Base-by-base conservation (phyloP, 2,113 vertebrate genomes). In the Oncorhynchus tshawytscha region DNA sequence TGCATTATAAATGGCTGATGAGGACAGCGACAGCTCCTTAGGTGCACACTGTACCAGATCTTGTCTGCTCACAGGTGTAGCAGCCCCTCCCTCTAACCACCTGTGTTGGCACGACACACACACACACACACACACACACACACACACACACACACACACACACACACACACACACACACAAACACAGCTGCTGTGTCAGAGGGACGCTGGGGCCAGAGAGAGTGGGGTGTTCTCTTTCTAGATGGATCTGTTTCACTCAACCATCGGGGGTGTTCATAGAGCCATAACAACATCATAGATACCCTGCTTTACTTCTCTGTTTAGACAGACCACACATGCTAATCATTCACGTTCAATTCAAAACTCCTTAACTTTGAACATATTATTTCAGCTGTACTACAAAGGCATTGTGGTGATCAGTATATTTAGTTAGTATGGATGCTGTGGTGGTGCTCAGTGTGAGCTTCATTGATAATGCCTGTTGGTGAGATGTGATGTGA, bases 101-200 rank as follows among this genome's bases (percentile, higher is more conserved):
- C 83, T 85, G 84, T 84, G 18, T 64, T 48, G 51, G 84, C 84
- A 24, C 24, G 49, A 45, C 39, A 12, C 39, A 45, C 39, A 45
- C 0, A 45, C 39, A 11, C 39, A 45, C 39, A 45, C 0, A 45
- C 39, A 45, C 39, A 12, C 39, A 45, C 39, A 45, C 0, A 45
- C 39, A 45, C 34, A 45, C 39, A 12, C 39, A 45, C 39, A 45
- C 0, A 45, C 39, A 45, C 34, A 45, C 39, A 11, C 39, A 45
- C 39, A 45, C 0, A 45, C 39, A 45, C 34, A 39, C 34, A 9
- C 34, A 39, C 22, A 48, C 20, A 69, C 16, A n/a, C 31, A 31
- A 11, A n/a, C 64, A 64, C 89, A 91, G 88, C 91, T 93, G 92
- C 89, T 91, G 87, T 88, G 88, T 93, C 92, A 92, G 91, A 88